A percentile compares a stretch with the other conserved stretches of the same genome.
phyloP scores from a whole-genome alignment of 1,140 invertebrate genomes.

The Antheraea mylitta region DNA sequence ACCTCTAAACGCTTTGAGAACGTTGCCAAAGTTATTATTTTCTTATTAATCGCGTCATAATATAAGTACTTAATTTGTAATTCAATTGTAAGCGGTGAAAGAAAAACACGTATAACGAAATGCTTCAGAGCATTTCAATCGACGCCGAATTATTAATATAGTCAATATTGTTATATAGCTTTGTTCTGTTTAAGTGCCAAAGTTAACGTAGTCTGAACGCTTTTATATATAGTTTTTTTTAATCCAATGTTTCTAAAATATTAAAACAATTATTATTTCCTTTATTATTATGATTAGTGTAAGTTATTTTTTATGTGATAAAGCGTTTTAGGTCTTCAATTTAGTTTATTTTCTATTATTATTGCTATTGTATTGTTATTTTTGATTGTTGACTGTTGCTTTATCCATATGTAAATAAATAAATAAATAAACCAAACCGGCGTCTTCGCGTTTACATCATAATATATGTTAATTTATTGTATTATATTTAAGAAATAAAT shows the following conservation, averaged over 20 bases:
- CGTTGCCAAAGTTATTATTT: slow-evolving; percentile 24
- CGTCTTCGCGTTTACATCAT: neutral
- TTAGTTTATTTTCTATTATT: too few relatives aligned
- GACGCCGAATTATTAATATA: slow-evolving; percentile 34
- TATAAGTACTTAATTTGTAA: neutral
- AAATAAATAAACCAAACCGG: neutral
- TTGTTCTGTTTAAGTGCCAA: slow-evolving; percentile 45
- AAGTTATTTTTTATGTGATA: too few relatives aligned
- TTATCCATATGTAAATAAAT: too few relatives aligned
- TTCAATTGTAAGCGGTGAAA: neutral
- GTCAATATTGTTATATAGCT: slow-evolving; percentile 18
- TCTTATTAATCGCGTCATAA: neutral
- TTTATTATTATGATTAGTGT: too few relatives aligned
- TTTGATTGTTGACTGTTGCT: too few relatives aligned
- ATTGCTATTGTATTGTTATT: too few relatives aligned
- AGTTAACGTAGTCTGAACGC: slow-evolving; percentile 32
- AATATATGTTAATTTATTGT: neutral
- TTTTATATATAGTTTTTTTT: too few relatives aligned
- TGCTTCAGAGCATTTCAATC: slow-evolving; percentile 5
- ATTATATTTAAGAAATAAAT: slow-evolving; percentile 13
- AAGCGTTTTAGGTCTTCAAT: too few relatives aligned
- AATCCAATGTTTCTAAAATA: too few relatives aligned
- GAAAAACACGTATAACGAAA: neutral
- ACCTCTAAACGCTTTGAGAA: slow-evolving; percentile 14
- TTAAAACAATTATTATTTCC: too few relatives aligned